Evolutionary conservation across 2,888 invertebrate species (phyloP), one percentile per base, ranked within the genome.

Genomic region (Cheilosia variabilis): DNA sequence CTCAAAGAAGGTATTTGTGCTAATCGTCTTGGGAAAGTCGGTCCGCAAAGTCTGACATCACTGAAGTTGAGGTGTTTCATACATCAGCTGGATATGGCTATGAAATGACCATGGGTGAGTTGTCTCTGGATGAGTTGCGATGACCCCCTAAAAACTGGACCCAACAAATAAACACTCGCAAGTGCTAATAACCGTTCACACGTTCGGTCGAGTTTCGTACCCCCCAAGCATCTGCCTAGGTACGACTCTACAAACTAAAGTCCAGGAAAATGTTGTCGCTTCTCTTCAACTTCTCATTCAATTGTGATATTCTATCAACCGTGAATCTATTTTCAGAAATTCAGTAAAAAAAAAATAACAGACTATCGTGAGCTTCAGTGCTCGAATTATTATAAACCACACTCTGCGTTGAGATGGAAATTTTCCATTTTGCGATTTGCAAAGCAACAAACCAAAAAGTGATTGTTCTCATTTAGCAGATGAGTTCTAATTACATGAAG

Each of bases 391-490:
- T 55, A 63, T 53, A 55, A 62, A 47, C 65, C 45, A 15, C 45
- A 47, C 57, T 75, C 55, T 45, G 55, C 15, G 47, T 47, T 47
- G 65, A 57, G 43, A 47, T 55, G 75, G 47, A 63, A 75, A 75
- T 75, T 75, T 75, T 75, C 75, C 75, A 75, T 45, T 75, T 57
- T 15, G 41, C 17, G 41, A 57, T 57, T 47, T 37, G 55, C 60
- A 47, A 73, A 72, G 22, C 60, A 80, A 60, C 66, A 66, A 27
- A 41, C 34, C 43, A 53, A 80, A 72, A 72, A 55, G 60, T 62
- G 22, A 76, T 57, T 76, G 62, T 69, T 75, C 50, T 81, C 76
- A 81, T 81, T 81, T 81, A 81, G 75, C 80, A 81, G 75, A 81
- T 69, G 76, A 69, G 80, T 57, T 76, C 80, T 81, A 81, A 81